Conservation (phyloP, 2,797 vertebrate species). For the Paguma larvata region DNA sequence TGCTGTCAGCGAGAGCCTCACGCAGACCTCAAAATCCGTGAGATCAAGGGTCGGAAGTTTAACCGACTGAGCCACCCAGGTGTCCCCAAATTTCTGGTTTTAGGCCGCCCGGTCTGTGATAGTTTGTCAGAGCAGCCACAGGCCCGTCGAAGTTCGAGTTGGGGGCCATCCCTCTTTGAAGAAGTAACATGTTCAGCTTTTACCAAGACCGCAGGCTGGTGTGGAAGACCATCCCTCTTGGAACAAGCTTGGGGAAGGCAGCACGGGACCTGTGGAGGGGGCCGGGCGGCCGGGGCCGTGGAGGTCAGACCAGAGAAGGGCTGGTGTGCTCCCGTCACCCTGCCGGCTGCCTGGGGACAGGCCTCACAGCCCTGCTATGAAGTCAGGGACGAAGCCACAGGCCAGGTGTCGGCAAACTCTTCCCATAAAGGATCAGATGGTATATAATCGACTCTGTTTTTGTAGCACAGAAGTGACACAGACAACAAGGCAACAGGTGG, state of each 20-base stretch:
- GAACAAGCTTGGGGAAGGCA: neutral
- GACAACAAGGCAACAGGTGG: neutral
- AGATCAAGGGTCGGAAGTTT: no score
- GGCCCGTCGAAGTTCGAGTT: rapidly evolving
- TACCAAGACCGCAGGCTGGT: neutral
- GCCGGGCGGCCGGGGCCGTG: neutral
- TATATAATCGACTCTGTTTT: neutral
- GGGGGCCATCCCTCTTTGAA: neutral
- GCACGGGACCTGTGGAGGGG: rapidly evolving
- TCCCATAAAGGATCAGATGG: no score
- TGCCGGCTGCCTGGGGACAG: neutral
- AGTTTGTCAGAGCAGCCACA: rapidly evolving
- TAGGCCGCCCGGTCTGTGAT: neutral
- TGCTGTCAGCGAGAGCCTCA: no score
- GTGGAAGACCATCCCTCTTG: rapidly evolving
- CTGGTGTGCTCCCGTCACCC: neutral
- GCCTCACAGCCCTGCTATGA: neutral
- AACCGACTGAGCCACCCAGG: no score
- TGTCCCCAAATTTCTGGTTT: neutral
- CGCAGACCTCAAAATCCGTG: no score
- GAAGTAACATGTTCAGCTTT: rapidly evolving
- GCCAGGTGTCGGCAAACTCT: neutral
- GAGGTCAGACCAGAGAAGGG: no score
- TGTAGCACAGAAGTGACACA: neutral
- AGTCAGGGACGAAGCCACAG: neutral